Conservation (phyloP, 2,888 invertebrate species). For the Sinodicranocentrus sp. region DNA sequence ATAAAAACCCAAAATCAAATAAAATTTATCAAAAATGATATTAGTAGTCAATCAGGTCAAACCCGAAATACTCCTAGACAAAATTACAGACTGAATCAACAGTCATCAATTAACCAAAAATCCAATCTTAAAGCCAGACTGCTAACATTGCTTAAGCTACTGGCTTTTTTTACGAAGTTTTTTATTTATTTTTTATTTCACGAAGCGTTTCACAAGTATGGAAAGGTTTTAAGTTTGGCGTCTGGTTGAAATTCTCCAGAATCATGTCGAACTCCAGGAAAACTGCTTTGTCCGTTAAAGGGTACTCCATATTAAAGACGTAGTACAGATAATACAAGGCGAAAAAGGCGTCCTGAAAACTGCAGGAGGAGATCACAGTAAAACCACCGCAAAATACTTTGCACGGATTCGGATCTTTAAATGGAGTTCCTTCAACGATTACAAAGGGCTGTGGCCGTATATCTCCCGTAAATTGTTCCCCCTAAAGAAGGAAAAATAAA, state of each 20-base stretch:
- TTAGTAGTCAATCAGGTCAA: too few species aligned
- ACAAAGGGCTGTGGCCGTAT: conserved; percentile 30
- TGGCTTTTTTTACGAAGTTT: background rate
- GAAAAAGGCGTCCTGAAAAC: conserved; percentile 29
- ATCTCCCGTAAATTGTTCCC: background rate
- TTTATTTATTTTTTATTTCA: background rate
- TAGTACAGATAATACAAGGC: conserved; percentile 43
- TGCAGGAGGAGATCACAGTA: too few species aligned
- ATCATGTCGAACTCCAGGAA: conserved; percentile 30
- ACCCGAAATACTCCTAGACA: too few species aligned
- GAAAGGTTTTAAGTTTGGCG: too few species aligned
- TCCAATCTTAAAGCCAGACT: background rate
- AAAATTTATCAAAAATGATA: too few species aligned
- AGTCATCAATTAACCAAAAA: background rate
- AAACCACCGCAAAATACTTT: background rate
- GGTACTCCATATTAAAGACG: conserved; percentile 40
- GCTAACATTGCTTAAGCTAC: background rate
- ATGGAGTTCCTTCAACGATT: background rate
- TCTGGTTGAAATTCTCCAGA: too few species aligned
- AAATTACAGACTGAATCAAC: too few species aligned
- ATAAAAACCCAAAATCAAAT: too few species aligned
- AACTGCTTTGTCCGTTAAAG: background rate
- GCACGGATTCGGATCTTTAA: background rate
- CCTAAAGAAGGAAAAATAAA: background rate
- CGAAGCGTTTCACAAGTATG: background rate